These are phyloP conservation scores for Numenius phaeopus DNA, from an alignment of 2,797 vertebrate species.

Conservation along the genomic window DNA sequence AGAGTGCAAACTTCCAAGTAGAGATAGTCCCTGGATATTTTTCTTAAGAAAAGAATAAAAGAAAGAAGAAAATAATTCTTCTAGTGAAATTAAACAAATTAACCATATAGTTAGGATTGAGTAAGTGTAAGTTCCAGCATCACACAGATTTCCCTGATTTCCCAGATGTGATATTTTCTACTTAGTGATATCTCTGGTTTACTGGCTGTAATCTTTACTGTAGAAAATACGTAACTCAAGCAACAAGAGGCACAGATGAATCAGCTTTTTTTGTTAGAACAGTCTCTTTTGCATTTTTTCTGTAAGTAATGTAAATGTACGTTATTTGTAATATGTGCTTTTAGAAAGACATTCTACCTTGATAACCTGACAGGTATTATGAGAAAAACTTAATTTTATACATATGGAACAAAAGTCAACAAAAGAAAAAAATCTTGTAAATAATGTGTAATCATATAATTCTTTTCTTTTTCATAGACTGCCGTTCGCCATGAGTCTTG, in stretches of 20 bases:
- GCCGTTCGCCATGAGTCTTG: constrained; percentile 97
- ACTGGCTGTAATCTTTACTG: not conserved
- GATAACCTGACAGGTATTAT: not conserved
- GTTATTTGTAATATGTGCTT: fast-evolving
- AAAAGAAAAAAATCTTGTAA: not conserved
- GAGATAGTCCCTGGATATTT: not conserved
- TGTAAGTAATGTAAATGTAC: not conserved
- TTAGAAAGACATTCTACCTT: not conserved
- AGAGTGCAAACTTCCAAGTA: not conserved
- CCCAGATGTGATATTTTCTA: not conserved
- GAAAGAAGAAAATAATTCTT: not conserved
- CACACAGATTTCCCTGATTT: not conserved
- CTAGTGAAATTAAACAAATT: not conserved
- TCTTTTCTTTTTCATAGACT: constrained; percentile 75
- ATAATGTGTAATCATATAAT: not conserved
- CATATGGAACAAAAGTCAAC: not conserved
- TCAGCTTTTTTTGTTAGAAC: not conserved
- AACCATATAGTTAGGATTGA: not conserved
- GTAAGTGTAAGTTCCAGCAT: not conserved
- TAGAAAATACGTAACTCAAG: not conserved
- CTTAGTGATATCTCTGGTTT: not conserved
- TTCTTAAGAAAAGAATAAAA: not conserved
- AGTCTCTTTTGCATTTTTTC: not conserved
- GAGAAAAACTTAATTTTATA: not conserved
- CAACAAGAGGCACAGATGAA: not conserved